Base-by-base conservation (phyloP, 2,797 vertebrate species). In the Carduelis carduelis region DNA sequence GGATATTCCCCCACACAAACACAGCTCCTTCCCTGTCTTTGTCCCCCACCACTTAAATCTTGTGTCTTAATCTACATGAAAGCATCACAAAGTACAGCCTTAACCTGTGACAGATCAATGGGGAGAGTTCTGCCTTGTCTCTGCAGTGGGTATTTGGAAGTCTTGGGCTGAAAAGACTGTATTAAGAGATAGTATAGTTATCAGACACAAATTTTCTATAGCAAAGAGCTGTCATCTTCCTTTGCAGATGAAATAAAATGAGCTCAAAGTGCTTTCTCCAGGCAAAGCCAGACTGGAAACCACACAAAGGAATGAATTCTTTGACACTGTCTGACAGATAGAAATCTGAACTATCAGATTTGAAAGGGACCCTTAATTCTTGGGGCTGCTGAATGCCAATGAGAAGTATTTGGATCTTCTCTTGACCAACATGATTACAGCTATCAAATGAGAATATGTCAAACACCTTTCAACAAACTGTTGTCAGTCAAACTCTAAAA, bases 221-320 rank as follows among this genome's bases (percentile, higher is more conserved):
- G 70, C 70, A 92, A 97, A 90, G 78, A 90, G 28, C 76, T 92
- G 82, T 92, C 92, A 84, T 87, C 69, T 93, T 88, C 60, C 57
- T 94, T 91, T 94, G 68, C 75, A 92, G 87, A 69, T 74, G 64
- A 95, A 90, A 95, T 95, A 95, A 95, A 93, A 55, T 82, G 90
- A 95, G 83, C 85, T 95, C 88, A 93, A 95, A 96, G 91, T 93
- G 55, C 77, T 94, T 95, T 94, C 93, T 94, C 41, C 83, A 89
- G 90, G 93, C 85, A 95, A 91, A 97, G 81, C 37, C 34, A 90
- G 39, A 72, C 50, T 76, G 4, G 9, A 94, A 95, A 75, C 74
- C 41, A 56, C 1, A 28, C 26, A 84, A 89, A 76, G 41, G 77
- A 88, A 93, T 70, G 4, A 94, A 70, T 91, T 91, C 63, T 89